phyloP scores from a whole-genome alignment of 2,797 vertebrate species.

The Trachops cirrhosus region DNA sequence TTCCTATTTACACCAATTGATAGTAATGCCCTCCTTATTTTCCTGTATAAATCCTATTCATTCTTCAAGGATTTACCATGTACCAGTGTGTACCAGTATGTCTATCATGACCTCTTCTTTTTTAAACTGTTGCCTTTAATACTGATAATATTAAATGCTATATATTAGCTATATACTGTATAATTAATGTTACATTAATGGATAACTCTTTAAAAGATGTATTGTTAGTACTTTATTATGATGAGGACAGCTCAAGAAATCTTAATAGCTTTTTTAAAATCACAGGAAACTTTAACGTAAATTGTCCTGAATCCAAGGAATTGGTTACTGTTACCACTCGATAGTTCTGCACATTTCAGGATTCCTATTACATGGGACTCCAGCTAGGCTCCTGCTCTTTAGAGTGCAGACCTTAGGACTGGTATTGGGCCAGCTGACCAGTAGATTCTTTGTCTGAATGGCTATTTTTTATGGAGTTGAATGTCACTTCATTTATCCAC shows the following conservation, averaged over 20 bases:
- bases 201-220: neutral
- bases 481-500: constrained; percentile 30
- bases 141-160: neutral
- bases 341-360: neutral
- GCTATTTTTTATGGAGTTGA: neutral
- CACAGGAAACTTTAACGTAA: neutral
- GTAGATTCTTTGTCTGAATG: neutral
- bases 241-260: neutral
- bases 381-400: neutral
- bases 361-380: neutral
- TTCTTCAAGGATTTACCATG: neutral
- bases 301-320: neutral
- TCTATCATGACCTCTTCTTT: neutral
- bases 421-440: neutral
- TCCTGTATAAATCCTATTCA: neutral
- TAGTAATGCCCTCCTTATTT: neutral
- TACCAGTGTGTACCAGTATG: neutral
- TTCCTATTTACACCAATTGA: neutral
- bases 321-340: neutral
- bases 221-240: neutral
- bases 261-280: neutral
- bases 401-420: neutral
- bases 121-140: neutral
- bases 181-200: neutral
- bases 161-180: neutral